Base-by-base conservation (phyloP, 2,797 vertebrate species). In the Triplophysa yarkandensis region DNA sequence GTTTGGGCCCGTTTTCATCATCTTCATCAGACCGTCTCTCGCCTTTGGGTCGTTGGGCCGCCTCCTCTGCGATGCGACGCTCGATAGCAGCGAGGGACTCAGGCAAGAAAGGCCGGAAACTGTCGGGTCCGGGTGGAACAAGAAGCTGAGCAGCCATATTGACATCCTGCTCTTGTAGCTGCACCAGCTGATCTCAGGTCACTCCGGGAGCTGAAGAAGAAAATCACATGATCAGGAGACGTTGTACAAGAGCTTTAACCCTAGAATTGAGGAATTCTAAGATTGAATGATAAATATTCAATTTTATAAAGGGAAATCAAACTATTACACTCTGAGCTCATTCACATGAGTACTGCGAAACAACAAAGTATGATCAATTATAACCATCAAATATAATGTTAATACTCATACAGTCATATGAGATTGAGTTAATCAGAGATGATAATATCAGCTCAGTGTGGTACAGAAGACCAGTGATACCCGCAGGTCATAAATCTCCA, bases 81-180 rank as follows among this genome's bases (percentile, higher is more conserved):
- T 98, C 95, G 82, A 98, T 97, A 87, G 95, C 94, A 88, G 92
- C 93, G 86, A 99, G 93, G 80, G 97, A 99, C 89, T 99, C 96
- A 82, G 94, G 95, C 84, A 90, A 90, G 91, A 99, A 98, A 88
- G 90, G 94, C 85, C 84, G 92, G 93, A 99, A 98, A 94, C 94
- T 98, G 92, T 99, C 96, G 85, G 95, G 95, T 95, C 95, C 96
- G 91, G 96, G 94, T 85, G 96, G 96, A 97, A 97, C 95, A 93
- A 98, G 95, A 92, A 95, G 94, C 90, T 96, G 96, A 89, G 90
- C 90, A 88, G 90, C 91, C 97, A 99, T 99, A 93, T 99, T 98
- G 94, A 97, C 97, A 99, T 99, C 95, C 94, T 98, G 96, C 90
- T 94, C 91, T 90, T 93, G 88, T 87, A 89, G 77, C 79, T 71